Conservation (phyloP, 2,797 vertebrate genomes). For the Menidia menidia region DNA sequence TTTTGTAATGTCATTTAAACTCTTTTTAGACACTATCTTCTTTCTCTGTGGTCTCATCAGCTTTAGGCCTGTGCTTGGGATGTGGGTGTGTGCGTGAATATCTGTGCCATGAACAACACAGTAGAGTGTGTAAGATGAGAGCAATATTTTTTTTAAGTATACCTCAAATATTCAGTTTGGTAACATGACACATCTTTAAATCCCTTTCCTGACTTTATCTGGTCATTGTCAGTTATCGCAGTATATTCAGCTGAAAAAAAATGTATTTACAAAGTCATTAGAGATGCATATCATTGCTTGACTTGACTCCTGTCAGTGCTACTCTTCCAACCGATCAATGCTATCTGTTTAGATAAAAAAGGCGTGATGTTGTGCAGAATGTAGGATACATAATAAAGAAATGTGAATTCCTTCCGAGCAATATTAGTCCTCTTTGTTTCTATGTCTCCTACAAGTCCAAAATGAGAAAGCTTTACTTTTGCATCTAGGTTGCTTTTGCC, state of each 20-base stretch:
- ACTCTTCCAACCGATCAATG: too few relatives aligned
- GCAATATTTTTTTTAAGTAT: constrained; percentile 42
- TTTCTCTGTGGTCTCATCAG: constrained; percentile 46
- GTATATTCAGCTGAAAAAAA: neutral
- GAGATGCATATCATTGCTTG: neutral
- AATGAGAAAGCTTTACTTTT: too few relatives aligned
- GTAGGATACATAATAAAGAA: too few relatives aligned
- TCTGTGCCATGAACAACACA: constrained; percentile 17
- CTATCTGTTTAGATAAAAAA: too few relatives aligned
- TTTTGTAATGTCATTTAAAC: constrained; percentile 67
- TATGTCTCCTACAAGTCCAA: too few relatives aligned
- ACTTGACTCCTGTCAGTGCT: neutral
- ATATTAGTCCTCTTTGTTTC: too few relatives aligned
- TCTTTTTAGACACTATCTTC: constrained; percentile 58
- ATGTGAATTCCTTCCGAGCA: too few relatives aligned
- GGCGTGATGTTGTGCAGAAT: too few relatives aligned
- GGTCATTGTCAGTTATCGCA: constrained; percentile 19
- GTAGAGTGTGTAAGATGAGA: constrained; percentile 13
- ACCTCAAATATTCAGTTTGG: constrained; percentile 25
- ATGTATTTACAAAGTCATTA: neutral
- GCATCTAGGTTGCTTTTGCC: too few relatives aligned
- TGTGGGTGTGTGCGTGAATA: constrained; percentile 12
- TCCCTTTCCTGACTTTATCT: constrained; percentile 19
- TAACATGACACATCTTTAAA: constrained; percentile 30
- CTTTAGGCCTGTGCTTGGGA: constrained; percentile 22